These are phyloP conservation scores for Brachycybe producta DNA, from an alignment of 2,888 invertebrate genomes.

Conservation along the genomic window DNA sequence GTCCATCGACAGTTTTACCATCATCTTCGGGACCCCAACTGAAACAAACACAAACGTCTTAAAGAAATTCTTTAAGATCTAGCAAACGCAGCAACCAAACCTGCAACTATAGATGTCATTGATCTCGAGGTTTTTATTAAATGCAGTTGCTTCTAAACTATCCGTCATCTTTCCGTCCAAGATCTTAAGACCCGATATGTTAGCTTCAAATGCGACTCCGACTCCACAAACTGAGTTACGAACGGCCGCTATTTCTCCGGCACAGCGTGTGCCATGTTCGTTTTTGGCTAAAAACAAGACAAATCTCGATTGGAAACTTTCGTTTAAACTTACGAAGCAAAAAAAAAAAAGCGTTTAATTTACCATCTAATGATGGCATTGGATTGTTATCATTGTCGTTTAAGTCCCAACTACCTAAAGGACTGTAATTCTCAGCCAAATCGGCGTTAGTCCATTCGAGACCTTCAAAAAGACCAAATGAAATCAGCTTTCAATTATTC, in stretches of 20 bases:
- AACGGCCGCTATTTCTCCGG: slow-evolving; percentile 36
- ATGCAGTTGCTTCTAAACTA: slow-evolving; percentile 33
- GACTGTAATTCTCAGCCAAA: slow-evolving; percentile 14
- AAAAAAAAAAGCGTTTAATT: not conserved
- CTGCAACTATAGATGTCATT: slow-evolving; percentile 19
- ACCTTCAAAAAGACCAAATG: slow-evolving; percentile 1
- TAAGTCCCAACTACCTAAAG: slow-evolving; percentile 18
- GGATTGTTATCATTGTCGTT: slow-evolving; percentile 18
- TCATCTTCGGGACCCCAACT: slow-evolving; percentile 39
- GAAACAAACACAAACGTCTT: slow-evolving; percentile 21
- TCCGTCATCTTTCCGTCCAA: slow-evolving; percentile 37
- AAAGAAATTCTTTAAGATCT: not conserved
- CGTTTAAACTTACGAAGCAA: not conserved
- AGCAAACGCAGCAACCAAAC: not conserved
- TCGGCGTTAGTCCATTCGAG: slow-evolving; percentile 17
- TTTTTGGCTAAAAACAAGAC: slow-evolving; percentile 9
- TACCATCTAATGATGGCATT: slow-evolving; percentile 12
- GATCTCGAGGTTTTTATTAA: slow-evolving; percentile 15
- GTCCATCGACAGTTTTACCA: slow-evolving; percentile 36
- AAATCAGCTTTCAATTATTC: not conserved
- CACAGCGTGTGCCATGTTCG: slow-evolving; percentile 35
- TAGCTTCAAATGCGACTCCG: slow-evolving; percentile 34
- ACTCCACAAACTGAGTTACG: slow-evolving; percentile 35
- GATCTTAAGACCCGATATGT: slow-evolving; percentile 28
- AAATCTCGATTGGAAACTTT: not conserved